phyloP scores from a whole-genome alignment of 2,113 vertebrate species.

The Misgurnus mizolepis region DNA sequence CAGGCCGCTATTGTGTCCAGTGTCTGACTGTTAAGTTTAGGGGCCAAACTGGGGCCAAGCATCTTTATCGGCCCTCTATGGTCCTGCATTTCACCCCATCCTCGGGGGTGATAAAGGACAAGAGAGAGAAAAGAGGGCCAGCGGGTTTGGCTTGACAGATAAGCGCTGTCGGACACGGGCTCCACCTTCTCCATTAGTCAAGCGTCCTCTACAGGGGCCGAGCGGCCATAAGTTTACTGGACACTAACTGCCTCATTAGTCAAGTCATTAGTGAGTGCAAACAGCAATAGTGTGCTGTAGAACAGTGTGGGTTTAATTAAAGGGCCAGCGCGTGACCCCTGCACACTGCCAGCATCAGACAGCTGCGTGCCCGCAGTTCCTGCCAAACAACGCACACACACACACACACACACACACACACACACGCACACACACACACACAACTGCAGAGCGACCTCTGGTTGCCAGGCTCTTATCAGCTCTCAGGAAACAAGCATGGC shows the following conservation, averaged over 20 bases:
- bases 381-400: conserved; percentile 53
- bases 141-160: conserved; percentile 63
- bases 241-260: conserved; percentile 93
- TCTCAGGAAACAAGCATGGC: conserved; percentile 51
- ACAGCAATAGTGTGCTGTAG: conserved; percentile 80
- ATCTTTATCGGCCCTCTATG: conserved; percentile 72
- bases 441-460: conserved; percentile 44
- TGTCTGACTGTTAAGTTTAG: conserved; percentile 57
- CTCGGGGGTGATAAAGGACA: conserved; percentile 49
- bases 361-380: conserved; percentile 72
- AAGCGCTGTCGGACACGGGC: conserved; percentile 59
- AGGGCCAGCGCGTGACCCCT: conserved; percentile 67
- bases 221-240: conserved; percentile 80
- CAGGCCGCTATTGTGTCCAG: conserved; percentile 63
- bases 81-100: conserved; percentile 60
- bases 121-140: conserved; percentile 46
- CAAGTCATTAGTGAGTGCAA: conserved; percentile 88
- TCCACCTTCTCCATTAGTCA: conserved; percentile 63
- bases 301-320: conserved; percentile 87
- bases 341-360: conserved; percentile 75
- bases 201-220: conserved; percentile 64
- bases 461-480: conserved; percentile 70
- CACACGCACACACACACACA: conserved; percentile 30
- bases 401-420: conserved; percentile 36
- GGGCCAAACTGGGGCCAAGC: conserved; percentile 60